Base-by-base conservation (phyloP, 2,113 vertebrate genomes). In the Anarrhichthys ocellatus region DNA sequence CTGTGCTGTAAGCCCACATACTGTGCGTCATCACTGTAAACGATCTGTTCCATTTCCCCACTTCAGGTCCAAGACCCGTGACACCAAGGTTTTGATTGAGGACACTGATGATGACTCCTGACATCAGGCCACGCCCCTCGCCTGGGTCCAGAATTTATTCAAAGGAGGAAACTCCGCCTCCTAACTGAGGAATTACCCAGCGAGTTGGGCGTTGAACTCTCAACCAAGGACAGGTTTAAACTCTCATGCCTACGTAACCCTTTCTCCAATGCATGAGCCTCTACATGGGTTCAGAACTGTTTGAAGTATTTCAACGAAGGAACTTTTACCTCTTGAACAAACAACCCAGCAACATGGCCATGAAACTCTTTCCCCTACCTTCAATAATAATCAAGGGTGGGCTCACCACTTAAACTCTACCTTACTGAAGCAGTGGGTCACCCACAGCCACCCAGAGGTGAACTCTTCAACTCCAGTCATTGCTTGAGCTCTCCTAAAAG, bases 101-200 rank as follows among this genome's bases (percentile, higher is more conserved):
- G 98, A 99, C 95, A 99, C 97, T 0, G 97, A 98, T 0, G 97
- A 97, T 6, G 98, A 99, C 95, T 97, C 97, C 97, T 99, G 98
- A 99, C 96, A 93, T 88, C 92, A 90, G 94, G 92, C 92, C 87
- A 93, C 86, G 75, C 91, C 92, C 87, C 87, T 94, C 85, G 86
- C 87, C 79, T 92, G 94, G 93, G 93, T 94, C 54, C 91, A 92
- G 84, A 92, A 94, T 84, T 76, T 95, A 75, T 94, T 91, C 89
- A 94, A 93, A 84, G 93, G 93, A 87, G 92, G 91, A 46, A 89
- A 88, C 80, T 90, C 93, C 9, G 40, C 85, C 82, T 93, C 93
- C 79, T 93, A 88, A 91, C 69, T 2, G 13, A 89, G 84, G 75
- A 86, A 86, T 76, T 32, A 92, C 90, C 91, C 86, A 74, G 92